phyloP scores from a whole-genome alignment of 2,888 invertebrate genomes.

The Zygogramma bicolorata region DNA sequence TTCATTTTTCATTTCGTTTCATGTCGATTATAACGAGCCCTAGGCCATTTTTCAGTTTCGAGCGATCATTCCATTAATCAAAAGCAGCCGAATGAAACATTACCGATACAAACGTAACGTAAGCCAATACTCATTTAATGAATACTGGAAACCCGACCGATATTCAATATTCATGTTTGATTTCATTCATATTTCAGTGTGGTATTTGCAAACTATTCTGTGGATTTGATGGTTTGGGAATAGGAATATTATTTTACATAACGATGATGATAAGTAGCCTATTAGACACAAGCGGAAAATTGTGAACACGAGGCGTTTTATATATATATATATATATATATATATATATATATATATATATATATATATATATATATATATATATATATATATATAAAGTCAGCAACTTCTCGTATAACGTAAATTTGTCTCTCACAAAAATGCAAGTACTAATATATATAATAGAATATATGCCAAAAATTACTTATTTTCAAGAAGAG shows the following conservation, averaged over 20 bases:
- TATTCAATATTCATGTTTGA: slow-evolving; percentile 11
- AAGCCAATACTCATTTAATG: slow-evolving; percentile 19
- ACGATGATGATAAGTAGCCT: too few relatives aligned
- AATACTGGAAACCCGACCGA: slow-evolving; percentile 20
- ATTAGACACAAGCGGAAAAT: too few relatives aligned
- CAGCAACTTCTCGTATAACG: too few relatives aligned
- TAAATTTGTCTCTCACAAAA: too few relatives aligned
- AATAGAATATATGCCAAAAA: too few relatives aligned
- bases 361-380: too few relatives aligned
- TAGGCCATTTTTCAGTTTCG: neutral
- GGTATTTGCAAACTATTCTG: neutral
- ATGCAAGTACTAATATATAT: too few relatives aligned
- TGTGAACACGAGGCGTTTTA: too few relatives aligned
- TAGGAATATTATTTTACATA: too few relatives aligned
- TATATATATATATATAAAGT: too few relatives aligned
- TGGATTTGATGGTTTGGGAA: neutral
- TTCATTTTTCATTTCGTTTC: neutral
- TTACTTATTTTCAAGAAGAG: neutral
- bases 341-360: too few relatives aligned
- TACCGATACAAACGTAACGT: neutral
- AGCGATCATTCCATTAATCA: neutral
- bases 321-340: too few relatives aligned
- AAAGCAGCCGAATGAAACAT: neutral
- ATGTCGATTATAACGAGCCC: neutral
- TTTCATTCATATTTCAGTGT: neutral